phyloP scores from a whole-genome alignment of 2,888 invertebrate species.

The Bembecia ichneumoniformis region DNA sequence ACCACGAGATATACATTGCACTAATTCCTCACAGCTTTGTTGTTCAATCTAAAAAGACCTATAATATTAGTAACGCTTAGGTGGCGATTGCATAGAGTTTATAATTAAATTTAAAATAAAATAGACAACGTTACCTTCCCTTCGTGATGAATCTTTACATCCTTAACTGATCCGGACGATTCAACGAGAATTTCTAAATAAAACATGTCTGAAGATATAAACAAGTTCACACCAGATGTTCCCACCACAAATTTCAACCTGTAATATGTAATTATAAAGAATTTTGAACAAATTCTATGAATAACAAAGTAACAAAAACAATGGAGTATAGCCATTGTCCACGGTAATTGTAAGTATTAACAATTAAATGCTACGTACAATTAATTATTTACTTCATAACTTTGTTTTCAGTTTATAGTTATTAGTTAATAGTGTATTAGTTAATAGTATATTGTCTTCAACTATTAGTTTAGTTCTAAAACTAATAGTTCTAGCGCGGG shows the following conservation, averaged over 20 bases:
- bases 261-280: conserved; percentile 19
- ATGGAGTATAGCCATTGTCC: too few species aligned
- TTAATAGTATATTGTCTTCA: too few species aligned
- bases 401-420: too few species aligned
- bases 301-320: too few species aligned
- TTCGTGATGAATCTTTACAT: conserved; percentile 92
- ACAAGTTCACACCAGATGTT: conserved; percentile 83
- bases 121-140: conserved; percentile 73
- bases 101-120: background rate
- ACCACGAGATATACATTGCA: conserved; percentile 84
- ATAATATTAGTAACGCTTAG: background rate
- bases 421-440: too few species aligned
- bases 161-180: conserved; percentile 85
- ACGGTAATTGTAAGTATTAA: too few species aligned
- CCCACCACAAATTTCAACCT: conserved; percentile 91
- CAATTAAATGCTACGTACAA: too few species aligned
- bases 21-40: conserved; percentile 91
- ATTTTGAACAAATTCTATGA: background rate
- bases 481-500: too few species aligned
- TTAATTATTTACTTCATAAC: too few species aligned
- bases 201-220: conserved; percentile 97
- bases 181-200: conserved; percentile 93
- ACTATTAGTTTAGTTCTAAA: too few species aligned
- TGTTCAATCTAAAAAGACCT: conserved; percentile 67
- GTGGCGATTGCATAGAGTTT: background rate